Conservation (phyloP, 2,113 vertebrate species). For the Salvelinus fontinalis region DNA sequence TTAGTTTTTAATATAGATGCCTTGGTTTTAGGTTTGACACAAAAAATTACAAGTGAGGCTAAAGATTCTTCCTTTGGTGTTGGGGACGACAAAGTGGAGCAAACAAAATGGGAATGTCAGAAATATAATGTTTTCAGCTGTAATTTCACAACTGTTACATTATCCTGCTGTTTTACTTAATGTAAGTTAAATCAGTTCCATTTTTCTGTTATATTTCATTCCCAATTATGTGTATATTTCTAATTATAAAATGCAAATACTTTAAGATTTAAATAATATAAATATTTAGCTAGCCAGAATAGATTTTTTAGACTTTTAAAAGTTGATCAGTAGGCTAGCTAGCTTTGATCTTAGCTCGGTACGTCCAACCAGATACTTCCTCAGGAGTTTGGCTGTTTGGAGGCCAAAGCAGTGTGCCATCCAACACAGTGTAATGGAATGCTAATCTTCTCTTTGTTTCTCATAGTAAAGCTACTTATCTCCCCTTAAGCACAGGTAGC, state of each 20-base stretch:
- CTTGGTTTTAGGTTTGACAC: conserved; percentile 13
- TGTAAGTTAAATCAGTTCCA: background rate
- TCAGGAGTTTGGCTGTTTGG: conserved; percentile 48
- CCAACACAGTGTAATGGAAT: conserved; percentile 78
- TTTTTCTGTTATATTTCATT: background rate
- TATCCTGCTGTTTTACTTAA: conserved; percentile 6
- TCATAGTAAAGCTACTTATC: conserved; percentile 81
- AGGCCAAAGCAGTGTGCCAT: conserved; percentile 51
- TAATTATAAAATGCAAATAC: conserved; percentile 5
- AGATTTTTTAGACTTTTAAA: conserved; percentile 40
- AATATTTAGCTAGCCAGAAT: background rate
- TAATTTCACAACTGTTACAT: conserved; percentile 9
- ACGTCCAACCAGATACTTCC: conserved; percentile 40
- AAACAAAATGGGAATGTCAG: conserved; percentile 19
- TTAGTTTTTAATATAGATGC: conserved; percentile 5
- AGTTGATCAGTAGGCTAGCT: conserved; percentile 34
- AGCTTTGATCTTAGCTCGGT: conserved; percentile 53
- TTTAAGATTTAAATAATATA: background rate
- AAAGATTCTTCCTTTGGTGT: conserved; percentile 23
- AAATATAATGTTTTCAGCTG: conserved; percentile 5
- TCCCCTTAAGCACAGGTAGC: conserved; percentile 75
- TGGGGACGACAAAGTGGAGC: background rate
- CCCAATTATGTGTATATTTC: background rate
- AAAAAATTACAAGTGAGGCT: conserved; percentile 23
- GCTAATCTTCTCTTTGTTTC: conserved; percentile 83